Evolutionary conservation across 2,113 vertebrate genomes (phyloP).

Genomic region (Oncorhynchus masou): DNA sequence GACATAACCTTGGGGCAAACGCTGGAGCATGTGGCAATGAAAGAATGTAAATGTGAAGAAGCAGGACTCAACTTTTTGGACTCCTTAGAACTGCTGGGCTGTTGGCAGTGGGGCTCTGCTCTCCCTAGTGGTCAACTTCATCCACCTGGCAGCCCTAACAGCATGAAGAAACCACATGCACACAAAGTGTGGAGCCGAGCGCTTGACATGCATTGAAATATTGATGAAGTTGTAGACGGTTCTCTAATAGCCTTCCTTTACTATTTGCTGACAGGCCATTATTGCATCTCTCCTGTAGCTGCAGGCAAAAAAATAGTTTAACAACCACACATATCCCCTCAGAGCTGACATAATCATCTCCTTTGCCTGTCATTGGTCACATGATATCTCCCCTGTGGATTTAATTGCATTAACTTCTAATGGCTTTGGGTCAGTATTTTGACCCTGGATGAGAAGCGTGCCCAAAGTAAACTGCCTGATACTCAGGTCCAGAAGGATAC

Average conservation of each 20-base stretch:
- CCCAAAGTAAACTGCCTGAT: too few relatives aligned
- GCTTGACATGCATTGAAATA: slow-evolving; percentile 61
- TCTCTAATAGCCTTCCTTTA: slow-evolving; percentile 61
- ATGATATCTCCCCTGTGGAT: too few relatives aligned
- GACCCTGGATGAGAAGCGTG: too few relatives aligned
- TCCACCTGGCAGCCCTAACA: background rate
- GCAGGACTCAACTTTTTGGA: too few relatives aligned
- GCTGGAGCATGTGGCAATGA: too few relatives aligned
- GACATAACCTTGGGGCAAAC: too few relatives aligned
- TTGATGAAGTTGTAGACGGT: slow-evolving; percentile 66
- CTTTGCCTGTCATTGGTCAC: slow-evolving; percentile 23
- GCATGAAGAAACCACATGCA: background rate
- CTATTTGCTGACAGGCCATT: slow-evolving; percentile 60
- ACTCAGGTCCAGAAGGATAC: too few relatives aligned
- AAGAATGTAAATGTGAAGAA: too few relatives aligned
- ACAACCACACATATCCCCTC: background rate
- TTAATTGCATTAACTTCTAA: too few relatives aligned
- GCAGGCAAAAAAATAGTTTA: background rate
- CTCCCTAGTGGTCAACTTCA: slow-evolving; percentile 4
- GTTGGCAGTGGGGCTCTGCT: slow-evolving; percentile 7
- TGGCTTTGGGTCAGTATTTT: too few relatives aligned
- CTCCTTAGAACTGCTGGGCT: slow-evolving; percentile 11
- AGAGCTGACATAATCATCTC: background rate
- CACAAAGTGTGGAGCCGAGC: slow-evolving; percentile 26
- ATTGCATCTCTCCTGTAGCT: slow-evolving; percentile 13